These are phyloP conservation scores for Platyrinchus mystaceus DNA, from an alignment of 2,797 vertebrate species.

Conservation along the genomic window DNA sequence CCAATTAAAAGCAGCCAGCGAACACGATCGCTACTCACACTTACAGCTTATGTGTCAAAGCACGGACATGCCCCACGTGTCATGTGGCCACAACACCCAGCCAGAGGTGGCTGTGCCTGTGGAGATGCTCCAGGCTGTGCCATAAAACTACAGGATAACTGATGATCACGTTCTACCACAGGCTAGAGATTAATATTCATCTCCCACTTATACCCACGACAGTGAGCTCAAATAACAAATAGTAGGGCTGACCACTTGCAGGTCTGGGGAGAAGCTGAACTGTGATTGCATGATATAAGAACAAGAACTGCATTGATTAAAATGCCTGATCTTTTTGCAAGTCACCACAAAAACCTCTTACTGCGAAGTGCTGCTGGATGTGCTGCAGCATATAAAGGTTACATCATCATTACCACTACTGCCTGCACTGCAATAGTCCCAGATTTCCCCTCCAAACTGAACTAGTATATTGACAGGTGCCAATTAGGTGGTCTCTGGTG, in stretches of 20 bases:
- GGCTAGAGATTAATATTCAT: neutral
- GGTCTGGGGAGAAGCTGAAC: neutral
- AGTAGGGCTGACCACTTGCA: neutral
- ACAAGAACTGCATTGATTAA: neutral
- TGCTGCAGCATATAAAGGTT: neutral
- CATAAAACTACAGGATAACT: neutral
- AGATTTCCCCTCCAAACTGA: neutral
- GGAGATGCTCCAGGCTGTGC: neutral
- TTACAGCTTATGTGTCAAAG: neutral
- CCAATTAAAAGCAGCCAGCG: neutral
- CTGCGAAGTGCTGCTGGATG: neutral
- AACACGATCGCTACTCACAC: neutral
- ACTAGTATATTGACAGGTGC: neutral
- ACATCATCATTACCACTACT: neutral
- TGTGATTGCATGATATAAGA: neutral
- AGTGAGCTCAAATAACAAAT: neutral
- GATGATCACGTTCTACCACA: rapidly evolving
- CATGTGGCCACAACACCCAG: neutral
- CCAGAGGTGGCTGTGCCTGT: neutral
- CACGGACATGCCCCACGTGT: rapidly evolving
- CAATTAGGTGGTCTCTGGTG: neutral
- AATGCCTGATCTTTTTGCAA: neutral
- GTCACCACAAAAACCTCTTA: neutral
- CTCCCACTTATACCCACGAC: neutral
- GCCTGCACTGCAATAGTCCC: neutral